Evolutionary conservation across 2,113 vertebrate genomes (phyloP), one percentile per base, ranked within the genome.

Genomic region (Ochotona curzoniae): DNA sequence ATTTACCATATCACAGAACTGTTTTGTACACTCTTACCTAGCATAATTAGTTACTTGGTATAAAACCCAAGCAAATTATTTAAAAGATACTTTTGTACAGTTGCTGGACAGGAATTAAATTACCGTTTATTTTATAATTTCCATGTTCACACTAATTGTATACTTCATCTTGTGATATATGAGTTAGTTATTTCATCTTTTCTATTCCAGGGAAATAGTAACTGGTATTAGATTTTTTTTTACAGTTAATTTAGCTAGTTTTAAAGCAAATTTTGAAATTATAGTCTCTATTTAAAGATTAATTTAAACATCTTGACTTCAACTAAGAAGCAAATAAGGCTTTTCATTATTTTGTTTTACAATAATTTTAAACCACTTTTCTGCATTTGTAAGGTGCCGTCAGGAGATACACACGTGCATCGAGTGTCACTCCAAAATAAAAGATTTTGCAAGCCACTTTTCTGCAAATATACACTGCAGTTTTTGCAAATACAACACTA

Each of bases 401-500:
- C 85, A 94, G n/a, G 98, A 98, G 67, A 26, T 73, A 78, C 97
- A 98, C 97, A 99, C 98, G 13, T 99, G 99, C 97, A 98, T 99
- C n/a, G 99, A 99, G 93, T 99, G 99, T 97, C 98, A 97, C 85
- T 95, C 98, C 0, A 97, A 97, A 94, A 98, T 99, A 49, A 98
- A 98, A 87, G 97, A 99, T 95, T 99, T 99, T 96, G 98, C 98
- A 28, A 98, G 97, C 92, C 99, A 99, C 96, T 99, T 99, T 95
- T 98, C 99, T 23, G 94, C 98, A 49, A 95, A 98, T 12, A 97
- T 98, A 47, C 98, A 96, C 86, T 99, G 99, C 81, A 98, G 98
- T n/a, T 97, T 99, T 8, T 99, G 99, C 98, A 99, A 98, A 96
- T 99, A 99, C 94, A 98, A 97, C 83, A 99, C 99, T 38, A 99